phyloP scores from a whole-genome alignment of 2,797 vertebrate species.

The Lithobates sylvaticus region DNA sequence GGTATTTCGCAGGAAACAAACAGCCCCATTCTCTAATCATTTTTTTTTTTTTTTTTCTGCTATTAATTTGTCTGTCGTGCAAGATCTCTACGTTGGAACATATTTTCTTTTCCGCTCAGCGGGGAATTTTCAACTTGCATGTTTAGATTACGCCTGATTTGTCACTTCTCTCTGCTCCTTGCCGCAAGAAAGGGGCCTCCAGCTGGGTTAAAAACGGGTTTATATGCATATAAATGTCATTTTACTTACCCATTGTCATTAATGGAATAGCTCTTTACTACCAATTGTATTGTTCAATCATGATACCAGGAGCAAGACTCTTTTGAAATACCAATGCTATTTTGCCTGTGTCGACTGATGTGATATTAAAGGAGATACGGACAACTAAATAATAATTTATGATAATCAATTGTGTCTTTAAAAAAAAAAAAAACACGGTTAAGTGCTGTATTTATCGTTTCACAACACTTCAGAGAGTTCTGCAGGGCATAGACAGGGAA shows the following conservation, averaged over 20 bases:
- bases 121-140: slow-evolving; percentile 63
- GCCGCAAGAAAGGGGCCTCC: slow-evolving; percentile 55
- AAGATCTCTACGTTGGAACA: slow-evolving; percentile 34
- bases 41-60: slow-evolving; percentile 40
- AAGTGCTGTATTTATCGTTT: neutral
- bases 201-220: slow-evolving; percentile 59
- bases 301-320: slow-evolving; percentile 38
- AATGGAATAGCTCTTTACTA: slow-evolving; percentile 34
- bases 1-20: slow-evolving; percentile 55
- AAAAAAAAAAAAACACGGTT: slow-evolving; percentile 6
- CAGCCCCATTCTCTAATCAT: slow-evolving; percentile 24
- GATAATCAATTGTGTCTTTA: slow-evolving; percentile 27
- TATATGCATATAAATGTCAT: slow-evolving; percentile 55
- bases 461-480: neutral
- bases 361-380: slow-evolving; percentile 14
- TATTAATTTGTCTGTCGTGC: slow-evolving; percentile 55
- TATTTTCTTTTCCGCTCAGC: slow-evolving; percentile 63
- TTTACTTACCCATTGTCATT: slow-evolving; percentile 40
- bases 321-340: slow-evolving; percentile 23
- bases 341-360: slow-evolving; percentile 16
- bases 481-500: no score
- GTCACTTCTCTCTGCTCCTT: slow-evolving; percentile 48
- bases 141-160: slow-evolving; percentile 57
- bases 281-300: slow-evolving; percentile 52
- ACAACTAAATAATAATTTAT: slow-evolving; percentile 47